phyloP scores from a whole-genome alignment of 2,888 invertebrate species.

The Arrhopalites spinosus region DNA sequence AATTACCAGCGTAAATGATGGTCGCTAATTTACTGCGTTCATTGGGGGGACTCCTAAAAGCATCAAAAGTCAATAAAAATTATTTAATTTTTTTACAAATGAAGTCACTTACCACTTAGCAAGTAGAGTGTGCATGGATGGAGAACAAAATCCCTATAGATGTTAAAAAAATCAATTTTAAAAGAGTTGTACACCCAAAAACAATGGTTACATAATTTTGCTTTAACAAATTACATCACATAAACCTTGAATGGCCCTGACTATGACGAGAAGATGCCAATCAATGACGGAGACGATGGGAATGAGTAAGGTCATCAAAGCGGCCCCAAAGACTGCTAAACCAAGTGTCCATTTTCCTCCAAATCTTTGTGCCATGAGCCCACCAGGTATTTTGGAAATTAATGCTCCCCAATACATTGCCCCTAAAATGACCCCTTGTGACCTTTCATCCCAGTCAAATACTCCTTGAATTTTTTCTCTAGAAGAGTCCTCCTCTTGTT shows the following conservation, averaged over 20 bases:
- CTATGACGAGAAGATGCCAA: constrained; percentile 71
- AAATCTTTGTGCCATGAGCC: constrained; percentile 60
- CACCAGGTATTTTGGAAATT: constrained; percentile 56
- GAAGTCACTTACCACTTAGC: no score
- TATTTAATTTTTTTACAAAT: no score
- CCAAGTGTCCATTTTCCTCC: constrained; percentile 90
- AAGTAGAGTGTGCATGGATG: constrained; percentile 91
- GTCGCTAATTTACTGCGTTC: constrained; percentile 90
- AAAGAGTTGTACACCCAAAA: not conserved
- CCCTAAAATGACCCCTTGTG: constrained; percentile 57
- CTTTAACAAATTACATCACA: constrained; percentile 71
- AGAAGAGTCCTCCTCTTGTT: not conserved
- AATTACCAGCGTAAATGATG: constrained; percentile 78
- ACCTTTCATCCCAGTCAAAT: constrained; percentile 56
- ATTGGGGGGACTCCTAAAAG: constrained; percentile 89
- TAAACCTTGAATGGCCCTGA: constrained; percentile 80
- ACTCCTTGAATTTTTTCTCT: not conserved
- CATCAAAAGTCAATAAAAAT: no score
- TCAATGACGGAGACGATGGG: constrained; percentile 76
- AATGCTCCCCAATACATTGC: constrained; percentile 60
- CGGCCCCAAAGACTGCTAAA: constrained; percentile 77
- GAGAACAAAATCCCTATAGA: constrained; percentile 80
- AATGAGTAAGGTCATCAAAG: constrained; percentile 79
- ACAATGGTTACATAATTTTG: not conserved
- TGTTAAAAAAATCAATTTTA: not conserved